Evolutionary conservation across 1,140 invertebrate species (phyloP), one percentile per base, ranked within the genome.

Genomic region (Leptonema lineaticorne): DNA sequence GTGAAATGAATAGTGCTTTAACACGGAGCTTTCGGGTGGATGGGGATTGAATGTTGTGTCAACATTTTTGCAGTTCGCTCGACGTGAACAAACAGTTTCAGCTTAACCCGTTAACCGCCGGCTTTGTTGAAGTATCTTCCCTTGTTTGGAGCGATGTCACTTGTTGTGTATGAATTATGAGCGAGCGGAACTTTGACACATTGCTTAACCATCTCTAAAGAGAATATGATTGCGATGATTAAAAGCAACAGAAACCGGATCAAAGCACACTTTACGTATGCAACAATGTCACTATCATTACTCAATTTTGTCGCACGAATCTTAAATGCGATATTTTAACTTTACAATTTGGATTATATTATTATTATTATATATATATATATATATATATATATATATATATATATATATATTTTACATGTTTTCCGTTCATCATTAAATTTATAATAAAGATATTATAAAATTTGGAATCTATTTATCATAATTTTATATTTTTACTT

Each of bases 391-490:
- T n/a, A n/a, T n/a, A n/a, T n/a, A n/a, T n/a, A n/a, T n/a, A n/a
- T n/a, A n/a, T n/a, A n/a, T n/a, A n/a, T n/a, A n/a, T n/a, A n/a
- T n/a, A n/a, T n/a, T n/a, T n/a, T n/a, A n/a, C n/a, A n/a, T n/a
- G n/a, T n/a, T n/a, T n/a, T n/a, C n/a, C n/a, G n/a, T n/a, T n/a
- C n/a, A 4, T 22, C 48, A 24, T 58, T 18, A 22, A 11, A 29
- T 53, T 14, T 18, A 1, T n/a, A 53, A 62, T 45, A 41, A 67
- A 28, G 66, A 60, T 45, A 20, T 24, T 64, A 46, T 57, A 68
- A 71, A 71, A 71, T 71, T 68, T 71, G 48, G 37, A 26, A 22
- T 33, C 70, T 67, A 69, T 72, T 72, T 72, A 67, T 72, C 70
- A 72, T 67, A 69, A 68, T 68, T 67, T 71, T 71, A 71, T 71